phyloP scores from a whole-genome alignment of 2,797 vertebrate species.

The Myotis myotis region DNA sequence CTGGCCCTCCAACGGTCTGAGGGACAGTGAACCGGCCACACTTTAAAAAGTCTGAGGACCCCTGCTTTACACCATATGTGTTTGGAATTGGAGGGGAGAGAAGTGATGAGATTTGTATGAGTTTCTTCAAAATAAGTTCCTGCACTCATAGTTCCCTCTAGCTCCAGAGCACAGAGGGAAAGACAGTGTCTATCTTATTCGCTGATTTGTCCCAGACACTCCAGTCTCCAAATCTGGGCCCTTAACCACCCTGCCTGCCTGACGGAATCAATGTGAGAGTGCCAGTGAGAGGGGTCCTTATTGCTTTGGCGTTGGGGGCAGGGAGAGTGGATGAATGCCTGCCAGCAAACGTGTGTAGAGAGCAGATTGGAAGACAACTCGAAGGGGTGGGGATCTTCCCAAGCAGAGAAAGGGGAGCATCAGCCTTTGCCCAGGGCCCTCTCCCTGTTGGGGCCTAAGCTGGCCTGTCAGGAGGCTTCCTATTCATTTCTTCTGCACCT shows the following conservation, averaged over 20 bases:
- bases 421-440: background rate
- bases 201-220: background rate
- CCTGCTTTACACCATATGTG: background rate
- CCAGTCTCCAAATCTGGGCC: background rate
- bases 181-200: background rate
- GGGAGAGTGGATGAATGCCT: background rate
- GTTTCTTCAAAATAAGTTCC: conserved; percentile 5
- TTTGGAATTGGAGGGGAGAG: background rate
- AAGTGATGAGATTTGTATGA: background rate
- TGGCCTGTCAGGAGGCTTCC: background rate
- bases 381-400: background rate
- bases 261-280: background rate
- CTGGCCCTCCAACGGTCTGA: too few relatives aligned
- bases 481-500: conserved; percentile 55
- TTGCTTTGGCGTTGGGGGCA: background rate
- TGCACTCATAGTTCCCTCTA: background rate
- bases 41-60: too few relatives aligned
- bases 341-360: background rate
- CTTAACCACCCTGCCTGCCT: background rate
- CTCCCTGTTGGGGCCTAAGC: background rate
- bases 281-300: background rate
- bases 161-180: background rate
- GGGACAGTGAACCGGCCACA: too few relatives aligned
- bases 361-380: background rate
- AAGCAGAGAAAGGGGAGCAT: background rate